Conservation (phyloP, 1,140 invertebrate species). For the Aphaenogaster rudis region DNA sequence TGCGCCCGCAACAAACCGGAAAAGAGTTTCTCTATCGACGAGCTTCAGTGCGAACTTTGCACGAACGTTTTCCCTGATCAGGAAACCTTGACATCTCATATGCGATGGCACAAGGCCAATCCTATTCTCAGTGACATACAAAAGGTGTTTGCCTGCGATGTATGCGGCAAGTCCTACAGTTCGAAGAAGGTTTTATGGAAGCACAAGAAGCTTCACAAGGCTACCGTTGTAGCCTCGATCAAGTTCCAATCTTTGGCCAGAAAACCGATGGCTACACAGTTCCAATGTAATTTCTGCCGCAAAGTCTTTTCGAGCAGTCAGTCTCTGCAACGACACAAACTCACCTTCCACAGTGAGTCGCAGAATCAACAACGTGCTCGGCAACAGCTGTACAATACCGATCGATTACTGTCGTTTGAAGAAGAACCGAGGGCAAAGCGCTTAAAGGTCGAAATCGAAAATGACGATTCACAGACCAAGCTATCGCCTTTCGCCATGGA, state of each 20-base stretch:
- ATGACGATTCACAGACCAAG: neutral
- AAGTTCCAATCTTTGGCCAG: slow-evolving; percentile 77
- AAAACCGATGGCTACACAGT: slow-evolving; percentile 84
- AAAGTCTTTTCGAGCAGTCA: slow-evolving; percentile 87
- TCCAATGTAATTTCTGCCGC: slow-evolving; percentile 87
- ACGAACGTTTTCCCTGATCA: slow-evolving; percentile 88
- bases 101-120: slow-evolving; percentile 86
- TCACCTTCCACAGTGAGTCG: slow-evolving; percentile 45
- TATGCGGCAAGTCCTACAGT: slow-evolving; percentile 89
- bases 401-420: neutral
- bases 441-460: slow-evolving; percentile 43
- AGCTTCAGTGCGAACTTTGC: slow-evolving; percentile 88
- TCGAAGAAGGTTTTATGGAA: slow-evolving; percentile 85
- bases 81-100: slow-evolving; percentile 87
- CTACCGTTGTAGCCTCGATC: slow-evolving; percentile 30
- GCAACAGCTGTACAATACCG: neutral
- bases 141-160: slow-evolving; percentile 87
- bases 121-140: slow-evolving; percentile 78
- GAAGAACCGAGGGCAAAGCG: slow-evolving; percentile 51
- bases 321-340: slow-evolving; percentile 67
- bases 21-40: slow-evolving; percentile 81
- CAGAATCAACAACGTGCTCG: neutral
- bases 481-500: slow-evolving; percentile 16
- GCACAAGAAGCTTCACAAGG: slow-evolving; percentile 86
- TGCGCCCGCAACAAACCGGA: slow-evolving; percentile 83